A percentile compares a stretch with the other conserved stretches of the same genome.
Evolutionary conservation across 2,113 vertebrate genomes (phyloP).

Genomic region (Rhodinocichla rosea): DNA sequence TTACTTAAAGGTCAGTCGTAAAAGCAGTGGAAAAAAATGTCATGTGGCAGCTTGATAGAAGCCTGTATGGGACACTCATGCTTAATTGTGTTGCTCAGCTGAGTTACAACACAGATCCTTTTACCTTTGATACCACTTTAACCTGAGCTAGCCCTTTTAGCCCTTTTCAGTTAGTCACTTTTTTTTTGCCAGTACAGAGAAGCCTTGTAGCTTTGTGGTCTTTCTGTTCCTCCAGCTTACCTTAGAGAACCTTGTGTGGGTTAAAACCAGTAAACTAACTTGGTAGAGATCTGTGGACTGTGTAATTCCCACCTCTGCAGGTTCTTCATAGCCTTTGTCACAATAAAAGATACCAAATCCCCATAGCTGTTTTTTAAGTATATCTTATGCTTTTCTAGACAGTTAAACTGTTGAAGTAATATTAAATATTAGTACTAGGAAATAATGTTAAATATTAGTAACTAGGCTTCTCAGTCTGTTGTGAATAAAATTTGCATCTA

Average conservation of each 20-base stretch:
- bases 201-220: neutral
- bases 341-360: neutral
- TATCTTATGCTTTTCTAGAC: neutral
- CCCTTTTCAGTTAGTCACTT: neutral
- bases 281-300: neutral
- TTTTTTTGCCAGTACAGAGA: neutral
- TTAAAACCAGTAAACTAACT: neutral
- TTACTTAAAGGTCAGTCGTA: neutral
- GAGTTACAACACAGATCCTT: neutral
- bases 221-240: neutral
- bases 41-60: neutral
- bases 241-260: neutral
- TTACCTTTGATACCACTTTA: neutral
- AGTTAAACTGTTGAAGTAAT: neutral
- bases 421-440: neutral
- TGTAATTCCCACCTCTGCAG: neutral
- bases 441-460: neutral
- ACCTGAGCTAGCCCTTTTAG: neutral
- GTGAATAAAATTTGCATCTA: neutral
- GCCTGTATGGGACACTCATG: neutral
- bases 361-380: neutral
- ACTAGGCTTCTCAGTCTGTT: neutral
- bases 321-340: neutral
- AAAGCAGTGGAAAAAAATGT: neutral
- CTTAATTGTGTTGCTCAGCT: neutral